Base-by-base conservation (phyloP, 2,113 vertebrate genomes). In the Chamaetylas fuelleborni region DNA sequence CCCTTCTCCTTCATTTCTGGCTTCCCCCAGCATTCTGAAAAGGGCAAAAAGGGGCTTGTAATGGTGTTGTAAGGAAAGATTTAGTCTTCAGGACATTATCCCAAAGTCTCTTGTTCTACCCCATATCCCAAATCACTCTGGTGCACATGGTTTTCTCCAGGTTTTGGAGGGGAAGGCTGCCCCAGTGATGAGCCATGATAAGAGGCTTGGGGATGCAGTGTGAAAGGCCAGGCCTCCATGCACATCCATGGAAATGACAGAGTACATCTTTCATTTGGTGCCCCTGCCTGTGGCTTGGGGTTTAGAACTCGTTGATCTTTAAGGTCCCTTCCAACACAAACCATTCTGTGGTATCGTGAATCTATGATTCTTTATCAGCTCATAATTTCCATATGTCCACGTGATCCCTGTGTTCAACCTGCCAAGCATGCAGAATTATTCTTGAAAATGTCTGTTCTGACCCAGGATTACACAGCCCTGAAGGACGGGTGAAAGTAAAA, bases 361-460 rank as follows among this genome's bases (percentile, higher is more conserved):
- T 69, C 9, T 34, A 5, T 26, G 18, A 76, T 15, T 48, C 40
- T 48, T 89, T 45, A 48, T 60, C 43, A 76, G 61, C 54, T n/a
- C 1, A 2, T 34, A 38, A 60, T 91, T 84, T 91, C 73, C 53
- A 61, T 10, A 29, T 3, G 1, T 34, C 62, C 50, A 23, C 0
- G 0, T 8, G 5, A 57, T 61, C 12, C 34, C 51, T 19, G 9
- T 3, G 3, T 14, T 22, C 22, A 56, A 60, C 7, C 29, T 14
- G 6, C 43, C 3, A 0, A 2, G 1, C 47, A 19, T 9, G 28
- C n/a, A 38, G 70, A 53, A 31, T 34, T 47, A 13, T 2, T 5
- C 42, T 62, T 61, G 40, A 19, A 67, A 60, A 72, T 19, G 5
- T 40, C 62, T 69, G 8, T 25, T 10, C 40, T 54, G 45, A 47